These are phyloP conservation scores for Pemphigus obesinymphae DNA, from an alignment of 1,140 invertebrate genomes.

Conservation along the genomic window DNA sequence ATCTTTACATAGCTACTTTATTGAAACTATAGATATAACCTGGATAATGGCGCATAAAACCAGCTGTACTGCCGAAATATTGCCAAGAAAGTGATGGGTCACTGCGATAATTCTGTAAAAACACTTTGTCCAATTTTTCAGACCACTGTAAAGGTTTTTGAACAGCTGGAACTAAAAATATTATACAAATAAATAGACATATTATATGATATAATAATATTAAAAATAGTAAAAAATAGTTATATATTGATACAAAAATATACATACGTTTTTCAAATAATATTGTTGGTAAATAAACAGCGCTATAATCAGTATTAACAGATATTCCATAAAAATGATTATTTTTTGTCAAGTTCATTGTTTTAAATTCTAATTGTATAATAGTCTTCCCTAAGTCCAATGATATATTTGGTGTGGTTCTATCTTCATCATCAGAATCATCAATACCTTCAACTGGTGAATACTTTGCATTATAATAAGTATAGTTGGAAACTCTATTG, in stretches of 20 bases:
- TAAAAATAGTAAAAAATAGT: too few species aligned
- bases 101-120: constrained; percentile 75
- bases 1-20: neutral
- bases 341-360: constrained; percentile 62
- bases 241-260: neutral
- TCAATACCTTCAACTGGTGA: constrained; percentile 4
- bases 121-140: constrained; percentile 74
- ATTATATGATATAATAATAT: too few species aligned
- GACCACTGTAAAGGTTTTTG: constrained; percentile 79
- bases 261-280: constrained; percentile 76
- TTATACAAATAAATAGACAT: too few species aligned
- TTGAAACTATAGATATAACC: too few species aligned
- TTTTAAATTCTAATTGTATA: neutral
- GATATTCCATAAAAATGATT: constrained; percentile 79
- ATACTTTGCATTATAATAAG: constrained; percentile 36
- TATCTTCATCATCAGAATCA: neutral
- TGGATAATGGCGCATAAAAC: constrained; percentile 88
- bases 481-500: neutral
- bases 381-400: constrained; percentile 17
- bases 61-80: constrained; percentile 88
- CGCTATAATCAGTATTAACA: constrained; percentile 76
- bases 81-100: constrained; percentile 91
- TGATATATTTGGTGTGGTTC: neutral
- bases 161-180: constrained; percentile 24
- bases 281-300: constrained; percentile 91